Evolutionary conservation across 92 coral and sea anemone species (phyloP).

Genomic region (Pocillopora meandrina): DNA sequence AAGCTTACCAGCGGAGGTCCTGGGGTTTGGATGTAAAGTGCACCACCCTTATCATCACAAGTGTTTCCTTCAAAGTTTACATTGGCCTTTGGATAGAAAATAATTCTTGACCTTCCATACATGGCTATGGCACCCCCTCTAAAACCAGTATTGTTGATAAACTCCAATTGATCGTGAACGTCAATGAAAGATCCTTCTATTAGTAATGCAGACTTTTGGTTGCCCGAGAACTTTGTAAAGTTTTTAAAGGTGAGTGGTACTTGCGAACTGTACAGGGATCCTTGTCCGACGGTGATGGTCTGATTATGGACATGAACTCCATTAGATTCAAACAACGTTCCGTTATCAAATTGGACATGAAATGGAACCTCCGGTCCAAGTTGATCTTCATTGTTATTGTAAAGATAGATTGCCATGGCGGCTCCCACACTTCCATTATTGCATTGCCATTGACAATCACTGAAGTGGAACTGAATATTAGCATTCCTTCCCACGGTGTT

Average conservation of each 20-base stretch:
- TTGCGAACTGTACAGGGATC: conserved; percentile 80
- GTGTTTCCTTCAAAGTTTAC: conserved; percentile 62
- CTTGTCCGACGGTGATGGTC: conserved; percentile 69
- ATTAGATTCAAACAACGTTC: conserved; percentile 51
- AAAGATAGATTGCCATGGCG: conserved; percentile 79
- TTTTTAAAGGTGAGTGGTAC: conserved; percentile 70
- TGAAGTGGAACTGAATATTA: neutral
- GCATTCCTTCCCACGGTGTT: neutral
- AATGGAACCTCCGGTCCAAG: conserved; percentile 79
- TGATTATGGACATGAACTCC: conserved; percentile 34
- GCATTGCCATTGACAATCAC: conserved; percentile 1
- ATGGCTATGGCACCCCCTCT: conserved; percentile 93
- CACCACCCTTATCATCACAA: conserved; percentile 86
- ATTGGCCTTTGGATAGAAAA: conserved; percentile 53
- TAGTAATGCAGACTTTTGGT: conserved; percentile 76
- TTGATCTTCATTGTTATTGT: conserved; percentile 75
- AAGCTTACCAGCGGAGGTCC: conserved; percentile 85
- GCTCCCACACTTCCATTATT: conserved; percentile 87
- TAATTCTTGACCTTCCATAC: conserved; percentile 75
- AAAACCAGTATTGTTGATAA: conserved; percentile 67
- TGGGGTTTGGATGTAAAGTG: conserved; percentile 77
- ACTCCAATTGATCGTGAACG: conserved; percentile 55
- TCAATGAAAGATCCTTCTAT: conserved; percentile 70
- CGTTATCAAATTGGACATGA: conserved; percentile 55
- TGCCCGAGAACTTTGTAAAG: conserved; percentile 43